Evolutionary conservation across 2,797 vertebrate genomes (phyloP).

Genomic region (Eulemur mongoz): DNA sequence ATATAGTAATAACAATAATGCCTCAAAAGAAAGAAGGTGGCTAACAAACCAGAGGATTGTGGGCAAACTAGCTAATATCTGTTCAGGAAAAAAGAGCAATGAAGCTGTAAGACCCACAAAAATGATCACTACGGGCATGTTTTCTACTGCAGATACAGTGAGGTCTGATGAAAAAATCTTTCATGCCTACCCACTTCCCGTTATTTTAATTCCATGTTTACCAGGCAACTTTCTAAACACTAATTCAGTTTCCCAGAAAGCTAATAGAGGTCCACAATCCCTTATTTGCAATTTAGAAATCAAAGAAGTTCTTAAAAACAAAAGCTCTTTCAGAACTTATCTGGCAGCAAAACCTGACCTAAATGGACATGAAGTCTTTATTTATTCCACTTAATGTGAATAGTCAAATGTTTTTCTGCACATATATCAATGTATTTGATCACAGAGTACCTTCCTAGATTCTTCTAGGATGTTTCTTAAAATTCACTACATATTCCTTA

Average conservation of each 20-base stretch:
- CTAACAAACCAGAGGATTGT: not conserved
- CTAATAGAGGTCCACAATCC: not conserved
- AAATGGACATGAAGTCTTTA: not conserved
- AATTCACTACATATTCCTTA: not conserved
- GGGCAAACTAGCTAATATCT: not conserved
- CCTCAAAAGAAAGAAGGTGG: conserved; percentile 2
- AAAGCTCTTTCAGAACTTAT: conserved; percentile 44
- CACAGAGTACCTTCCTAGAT: not conserved
- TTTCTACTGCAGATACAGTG: not conserved
- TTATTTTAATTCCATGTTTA: conserved; percentile 56
- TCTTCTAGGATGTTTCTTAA: not conserved
- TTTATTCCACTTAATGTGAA: conserved; percentile 29
- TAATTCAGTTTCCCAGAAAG: conserved; percentile 27
- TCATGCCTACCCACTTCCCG: not conserved
- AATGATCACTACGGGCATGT: not conserved
- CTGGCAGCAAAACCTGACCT: conserved; percentile 2
- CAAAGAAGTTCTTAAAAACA: conserved; percentile 54
- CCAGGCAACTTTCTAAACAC: conserved; percentile 17
- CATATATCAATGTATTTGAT: conserved; percentile 13
- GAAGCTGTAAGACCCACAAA: fast-evolving
- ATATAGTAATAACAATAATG: not conserved
- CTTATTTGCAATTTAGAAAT: conserved; percentile 22
- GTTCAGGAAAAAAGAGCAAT: not conserved
- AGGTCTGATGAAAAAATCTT: not conserved
- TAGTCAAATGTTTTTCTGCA: not conserved